Evolutionary conservation across 2,888 invertebrate genomes (phyloP), one percentile per base, ranked within the genome.

Genomic region (Diploptera punctata): DNA sequence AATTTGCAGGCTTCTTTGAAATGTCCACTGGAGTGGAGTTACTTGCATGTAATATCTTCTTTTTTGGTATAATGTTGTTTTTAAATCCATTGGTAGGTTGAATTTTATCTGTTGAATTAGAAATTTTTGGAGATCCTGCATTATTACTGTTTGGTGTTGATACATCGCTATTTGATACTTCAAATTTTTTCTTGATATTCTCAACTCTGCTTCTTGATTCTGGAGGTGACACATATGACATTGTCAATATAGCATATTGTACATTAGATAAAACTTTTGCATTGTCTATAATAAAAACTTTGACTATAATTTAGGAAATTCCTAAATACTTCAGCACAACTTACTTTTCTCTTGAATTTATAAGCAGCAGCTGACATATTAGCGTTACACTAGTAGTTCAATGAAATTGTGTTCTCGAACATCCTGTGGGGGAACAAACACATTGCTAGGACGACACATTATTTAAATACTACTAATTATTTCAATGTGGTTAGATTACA

Each of bases 101-200:
- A 26, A 24, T 2, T 44, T 47, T 44, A 16, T 1, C n/a, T 24
- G 21, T n/a, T 5, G 26, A 1, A 21, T 3, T 7, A 47, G 9
- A 18, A 7, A 10, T 61, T n/a, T 44, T 44, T 1, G 61, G 26
- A 26, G 69, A 24, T n/a, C 10, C 29, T 52, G 26, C 60, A 10
- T 38, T 43, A 38, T 21, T n/a, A 43, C 29, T 5, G 19, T 26
- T 62, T 24, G 60, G 0, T 26, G 43, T 1, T 1, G 54, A n/a
- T n/a, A 4, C 31, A 44, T 26, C 19, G 18, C 29, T 57, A 60
- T 60, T 69, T 54, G 7, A 26, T n/a, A 47, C 29, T 65, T 73
- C 73, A 29, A 73, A 68, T 16, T 68, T 68, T 31, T 71, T 73
- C 47, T 70, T 73, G 16, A 73, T 73, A 49, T 68, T 62, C 43